Evolutionary conservation across 2,888 invertebrate genomes (phyloP).

Genomic region (Panzeria rudis): DNA sequence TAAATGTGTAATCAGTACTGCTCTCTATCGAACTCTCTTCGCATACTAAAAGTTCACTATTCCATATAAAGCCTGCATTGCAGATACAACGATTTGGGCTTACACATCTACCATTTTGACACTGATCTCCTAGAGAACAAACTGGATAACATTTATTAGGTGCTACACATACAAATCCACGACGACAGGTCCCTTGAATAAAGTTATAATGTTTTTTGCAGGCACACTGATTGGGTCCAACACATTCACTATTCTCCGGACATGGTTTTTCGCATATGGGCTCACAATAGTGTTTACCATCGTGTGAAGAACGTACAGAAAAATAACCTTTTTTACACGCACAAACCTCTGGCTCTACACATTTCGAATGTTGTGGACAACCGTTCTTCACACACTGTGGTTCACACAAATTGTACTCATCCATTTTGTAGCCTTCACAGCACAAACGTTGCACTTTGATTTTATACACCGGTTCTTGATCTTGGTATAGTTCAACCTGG

Average conservation of each 20-base stretch:
- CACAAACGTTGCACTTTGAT: slow-evolving; percentile 74
- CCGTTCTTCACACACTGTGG: slow-evolving; percentile 76
- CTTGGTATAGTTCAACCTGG: slow-evolving; percentile 73
- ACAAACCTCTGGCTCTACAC: slow-evolving; percentile 78
- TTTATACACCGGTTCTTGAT: slow-evolving; percentile 72
- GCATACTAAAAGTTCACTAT: slow-evolving; percentile 69
- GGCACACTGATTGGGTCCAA: slow-evolving; percentile 77
- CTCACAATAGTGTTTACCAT: slow-evolving; percentile 77
- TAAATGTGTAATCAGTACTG: background rate
- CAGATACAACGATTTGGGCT: slow-evolving; percentile 75
- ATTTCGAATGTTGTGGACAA: slow-evolving; percentile 77
- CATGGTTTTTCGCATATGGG: slow-evolving; percentile 77
- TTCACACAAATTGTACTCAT: slow-evolving; percentile 76
- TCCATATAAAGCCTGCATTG: slow-evolving; percentile 73
- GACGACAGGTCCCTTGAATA: slow-evolving; percentile 32
- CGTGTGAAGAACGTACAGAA: slow-evolving; percentile 72
- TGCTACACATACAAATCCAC: slow-evolving; percentile 47
- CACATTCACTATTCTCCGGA: slow-evolving; percentile 74
- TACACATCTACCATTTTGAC: slow-evolving; percentile 76
- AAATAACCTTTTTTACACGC: slow-evolving; percentile 77
- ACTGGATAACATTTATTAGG: slow-evolving; percentile 67
- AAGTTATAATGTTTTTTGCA: slow-evolving; percentile 75
- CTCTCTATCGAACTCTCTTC: background rate
- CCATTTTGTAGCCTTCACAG: slow-evolving; percentile 76
- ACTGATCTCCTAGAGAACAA: slow-evolving; percentile 76